A percentile compares a stretch with the other conserved stretches of the same genome.
Conservation (phyloP, 2,113 vertebrate genomes). For the Pterocles burchelli region DNA sequence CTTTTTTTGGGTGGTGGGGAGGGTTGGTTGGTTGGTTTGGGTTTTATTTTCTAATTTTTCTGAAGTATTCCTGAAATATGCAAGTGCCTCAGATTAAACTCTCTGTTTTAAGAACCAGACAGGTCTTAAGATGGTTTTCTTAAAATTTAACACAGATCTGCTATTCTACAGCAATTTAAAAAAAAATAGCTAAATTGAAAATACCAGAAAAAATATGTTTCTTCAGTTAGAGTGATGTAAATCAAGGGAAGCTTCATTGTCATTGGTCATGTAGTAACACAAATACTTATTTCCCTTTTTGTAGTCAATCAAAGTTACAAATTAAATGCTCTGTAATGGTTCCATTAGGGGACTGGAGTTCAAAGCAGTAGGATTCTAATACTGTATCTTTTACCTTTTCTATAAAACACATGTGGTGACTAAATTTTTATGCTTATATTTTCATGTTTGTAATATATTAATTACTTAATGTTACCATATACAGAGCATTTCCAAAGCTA, state of each 20-base stretch:
- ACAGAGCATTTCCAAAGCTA: not conserved
- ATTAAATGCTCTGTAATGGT: not conserved
- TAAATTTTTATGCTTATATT: not conserved
- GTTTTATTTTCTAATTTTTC: not conserved
- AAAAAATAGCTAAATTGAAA: not conserved
- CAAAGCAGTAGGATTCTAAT: not conserved
- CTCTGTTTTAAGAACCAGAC: not conserved
- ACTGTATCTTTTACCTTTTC: not conserved
- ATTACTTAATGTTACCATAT: not conserved
- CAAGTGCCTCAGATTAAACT: not conserved
- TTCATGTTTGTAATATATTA: not conserved
- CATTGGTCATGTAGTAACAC: not conserved
- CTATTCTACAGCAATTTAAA: not conserved
- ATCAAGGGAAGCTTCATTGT: not conserved
- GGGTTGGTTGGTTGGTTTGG: not conserved
- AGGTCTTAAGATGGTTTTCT: not conserved
- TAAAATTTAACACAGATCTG: not conserved
- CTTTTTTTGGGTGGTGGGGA: not conserved
- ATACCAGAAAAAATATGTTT: not conserved
- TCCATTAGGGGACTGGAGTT: not conserved
- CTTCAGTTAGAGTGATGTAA: not conserved
- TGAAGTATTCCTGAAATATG: rapidly evolving
- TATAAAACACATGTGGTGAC: not conserved
- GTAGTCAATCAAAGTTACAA: not conserved
- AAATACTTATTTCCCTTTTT: not conserved